Evolutionary conservation across 2,888 invertebrate genomes (phyloP).

Genomic region (Noctua janthina): DNA sequence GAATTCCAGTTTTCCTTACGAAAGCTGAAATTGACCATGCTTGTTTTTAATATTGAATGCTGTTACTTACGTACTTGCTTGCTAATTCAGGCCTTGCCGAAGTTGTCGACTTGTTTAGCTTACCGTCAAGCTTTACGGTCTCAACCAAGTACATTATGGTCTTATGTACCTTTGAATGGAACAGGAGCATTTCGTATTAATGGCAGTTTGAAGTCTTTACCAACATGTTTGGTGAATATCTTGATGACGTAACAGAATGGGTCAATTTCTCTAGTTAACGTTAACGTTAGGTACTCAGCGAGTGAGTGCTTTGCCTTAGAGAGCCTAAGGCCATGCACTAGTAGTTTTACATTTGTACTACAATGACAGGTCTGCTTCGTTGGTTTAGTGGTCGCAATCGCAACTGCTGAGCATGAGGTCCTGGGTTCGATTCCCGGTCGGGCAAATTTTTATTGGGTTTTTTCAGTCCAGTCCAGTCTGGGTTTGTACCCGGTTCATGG

Average conservation of each 20-base stretch:
- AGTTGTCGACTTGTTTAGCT: conserved; percentile 28
- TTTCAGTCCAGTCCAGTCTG: too few relatives aligned
- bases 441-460: too few relatives aligned
- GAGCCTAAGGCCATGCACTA: not conserved
- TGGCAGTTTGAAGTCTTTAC: conserved; percentile 21
- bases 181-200: conserved; percentile 45
- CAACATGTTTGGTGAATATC: conserved; percentile 19
- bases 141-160: conserved; percentile 10
- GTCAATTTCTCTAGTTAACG: not conserved
- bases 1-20: not conserved
- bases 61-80: conserved; percentile 5
- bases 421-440: too few relatives aligned
- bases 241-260: not conserved
- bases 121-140: conserved; percentile 21
- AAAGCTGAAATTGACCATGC: not conserved
- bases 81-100: conserved; percentile 1
- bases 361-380: not conserved
- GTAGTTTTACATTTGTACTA: not conserved
- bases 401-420: too few relatives aligned
- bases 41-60: conserved; percentile 36
- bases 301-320: not conserved
- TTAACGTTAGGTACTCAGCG: not conserved
- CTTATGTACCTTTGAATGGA: conserved; percentile 23
- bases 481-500: too few relatives aligned
- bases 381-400: too few relatives aligned